phyloP scores from a whole-genome alignment of 1,140 invertebrate genomes.

The Drosophila persimilis region DNA sequence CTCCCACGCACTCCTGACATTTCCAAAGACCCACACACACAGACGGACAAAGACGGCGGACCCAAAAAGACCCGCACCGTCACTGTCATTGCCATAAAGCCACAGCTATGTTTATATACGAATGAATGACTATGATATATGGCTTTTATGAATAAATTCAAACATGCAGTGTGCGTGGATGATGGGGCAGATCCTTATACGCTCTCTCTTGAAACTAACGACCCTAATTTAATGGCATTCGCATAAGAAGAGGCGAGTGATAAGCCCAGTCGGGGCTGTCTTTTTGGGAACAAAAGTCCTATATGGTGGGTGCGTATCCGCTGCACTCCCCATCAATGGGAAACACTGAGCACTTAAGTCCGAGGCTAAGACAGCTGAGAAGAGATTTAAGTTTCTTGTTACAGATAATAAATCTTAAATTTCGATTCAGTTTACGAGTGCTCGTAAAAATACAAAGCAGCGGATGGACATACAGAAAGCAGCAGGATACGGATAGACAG shows the following conservation, averaged over 20 bases:
- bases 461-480: constrained; percentile 19
- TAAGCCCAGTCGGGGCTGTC: constrained; percentile 42
- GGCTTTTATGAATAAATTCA: constrained; percentile 45
- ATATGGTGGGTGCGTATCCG: not conserved
- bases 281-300: not conserved
- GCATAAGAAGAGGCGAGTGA: constrained; percentile 57
- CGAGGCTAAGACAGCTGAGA: constrained; percentile 23
- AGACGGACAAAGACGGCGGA: constrained; percentile 22
- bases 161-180: constrained; percentile 1
- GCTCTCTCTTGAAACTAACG: constrained; percentile 41
- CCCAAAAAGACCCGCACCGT: constrained; percentile 9
- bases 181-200: constrained; percentile 3
- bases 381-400: constrained; percentile 65
- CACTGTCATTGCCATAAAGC: constrained; percentile 57
- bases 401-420: constrained; percentile 79
- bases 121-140: constrained; percentile 34
- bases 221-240: constrained; percentile 71
- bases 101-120: constrained; percentile 27
- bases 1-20: constrained; percentile 67
- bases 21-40: constrained; percentile 18
- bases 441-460: constrained; percentile 69
- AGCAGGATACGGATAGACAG: constrained; percentile 25
- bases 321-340: constrained; percentile 1
- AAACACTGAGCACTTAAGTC: constrained; percentile 7
- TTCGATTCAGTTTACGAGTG: constrained; percentile 69